Percentiles rank a stretch among this genome's conserved stretches.
These are phyloP conservation scores for Erpobdella octoculata DNA, from an alignment of 2,888 invertebrate genomes.

Conservation along the genomic window DNA sequence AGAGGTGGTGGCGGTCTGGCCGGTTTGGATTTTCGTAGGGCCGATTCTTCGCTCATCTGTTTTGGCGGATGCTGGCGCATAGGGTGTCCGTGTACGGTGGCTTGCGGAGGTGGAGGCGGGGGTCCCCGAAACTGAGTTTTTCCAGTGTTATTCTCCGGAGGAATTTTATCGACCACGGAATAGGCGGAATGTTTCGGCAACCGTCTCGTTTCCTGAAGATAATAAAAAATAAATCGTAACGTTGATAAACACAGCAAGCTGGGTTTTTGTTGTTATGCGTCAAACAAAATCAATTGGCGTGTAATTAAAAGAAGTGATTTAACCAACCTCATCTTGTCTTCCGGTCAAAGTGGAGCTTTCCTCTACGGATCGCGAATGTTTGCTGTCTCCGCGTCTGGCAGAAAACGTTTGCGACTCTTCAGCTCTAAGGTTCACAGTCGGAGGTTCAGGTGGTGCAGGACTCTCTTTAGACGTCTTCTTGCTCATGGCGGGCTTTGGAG, in stretches of 20 bases:
- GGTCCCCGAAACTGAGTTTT: no score
- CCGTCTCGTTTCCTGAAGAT: not conserved
- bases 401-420: no score
- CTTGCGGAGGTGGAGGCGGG: not conserved
- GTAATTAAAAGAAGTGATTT: not conserved
- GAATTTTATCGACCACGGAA: not conserved
- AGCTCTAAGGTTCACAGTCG: no score
- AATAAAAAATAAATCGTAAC: not conserved
- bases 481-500: slow-evolving; percentile 23
- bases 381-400: no score
- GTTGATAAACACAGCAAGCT: not conserved
- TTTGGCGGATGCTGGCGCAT: not conserved
- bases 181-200: not conserved
- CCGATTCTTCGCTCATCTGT: not conserved
- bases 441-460: no score
- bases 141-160: no score
- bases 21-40: not conserved
- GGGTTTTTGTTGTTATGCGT: not conserved
- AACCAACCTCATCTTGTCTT: no score
- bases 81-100: no score
- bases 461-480: not conserved
- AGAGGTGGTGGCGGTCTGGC: not conserved
- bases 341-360: no score
- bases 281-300: not conserved
- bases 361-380: no score